phyloP scores from a whole-genome alignment of 2,888 invertebrate species.

The Brassicogethes aeneus region DNA sequence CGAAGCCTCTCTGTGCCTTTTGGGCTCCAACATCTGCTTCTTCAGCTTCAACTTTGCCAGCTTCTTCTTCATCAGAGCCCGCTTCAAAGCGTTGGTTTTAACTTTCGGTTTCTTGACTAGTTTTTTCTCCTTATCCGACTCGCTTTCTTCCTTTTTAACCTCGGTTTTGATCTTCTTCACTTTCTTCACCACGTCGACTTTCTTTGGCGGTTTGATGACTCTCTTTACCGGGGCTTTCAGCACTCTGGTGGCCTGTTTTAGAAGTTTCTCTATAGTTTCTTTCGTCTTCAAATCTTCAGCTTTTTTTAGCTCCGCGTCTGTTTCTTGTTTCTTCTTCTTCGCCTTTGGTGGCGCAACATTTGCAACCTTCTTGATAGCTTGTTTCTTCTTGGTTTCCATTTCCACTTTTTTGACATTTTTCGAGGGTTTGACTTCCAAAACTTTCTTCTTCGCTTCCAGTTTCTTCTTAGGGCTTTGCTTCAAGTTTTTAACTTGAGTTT shows the following conservation, averaged over 20 bases:
- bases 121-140: background rate
- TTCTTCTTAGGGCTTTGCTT: conserved; percentile 22
- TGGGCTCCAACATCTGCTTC: conserved; percentile 41
- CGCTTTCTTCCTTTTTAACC: background rate
- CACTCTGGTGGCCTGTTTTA: conserved; percentile 21
- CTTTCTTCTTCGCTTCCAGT: conserved; percentile 28
- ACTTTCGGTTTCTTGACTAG: conserved; percentile 14
- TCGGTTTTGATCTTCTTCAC: conserved; percentile 2
- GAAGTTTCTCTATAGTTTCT: conserved; percentile 20
- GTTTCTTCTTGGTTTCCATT: conserved; percentile 7
- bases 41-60: conserved; percentile 41
- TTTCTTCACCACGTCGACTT: conserved; percentile 5
- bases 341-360: conserved; percentile 27
- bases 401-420: conserved; percentile 8
- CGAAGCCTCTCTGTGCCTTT: conserved; percentile 79
- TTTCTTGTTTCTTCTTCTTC: conserved; percentile 26
- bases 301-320: conserved; percentile 21
- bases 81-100: background rate
- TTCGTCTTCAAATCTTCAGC: conserved; percentile 22
- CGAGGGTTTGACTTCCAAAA: conserved; percentile 7
- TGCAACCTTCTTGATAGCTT: conserved; percentile 8
- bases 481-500: conserved; percentile 25
- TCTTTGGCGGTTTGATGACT: conserved; percentile 9
- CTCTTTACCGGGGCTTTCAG: conserved; percentile 11
- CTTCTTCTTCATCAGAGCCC: conserved; percentile 6